Percentiles rank a stretch among this genome's conserved stretches.
Conservation (phyloP, 2,797 vertebrate genomes). For the Rallus crepitans region DNA sequence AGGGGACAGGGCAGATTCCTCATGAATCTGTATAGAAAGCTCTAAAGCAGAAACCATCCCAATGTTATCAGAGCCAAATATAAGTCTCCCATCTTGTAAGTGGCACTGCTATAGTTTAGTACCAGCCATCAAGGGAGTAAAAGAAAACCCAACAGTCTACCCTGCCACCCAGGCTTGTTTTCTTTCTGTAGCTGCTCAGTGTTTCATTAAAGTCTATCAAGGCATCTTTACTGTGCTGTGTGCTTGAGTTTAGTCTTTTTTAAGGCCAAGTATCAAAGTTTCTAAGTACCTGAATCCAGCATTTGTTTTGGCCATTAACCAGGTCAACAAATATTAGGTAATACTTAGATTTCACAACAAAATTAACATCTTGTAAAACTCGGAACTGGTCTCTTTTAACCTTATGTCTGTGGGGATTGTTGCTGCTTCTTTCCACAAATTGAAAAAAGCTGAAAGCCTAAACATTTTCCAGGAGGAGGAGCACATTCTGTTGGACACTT, state of each 20-base stretch:
- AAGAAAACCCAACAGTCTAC: neutral
- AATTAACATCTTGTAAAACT: neutral
- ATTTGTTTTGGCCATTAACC: neutral
- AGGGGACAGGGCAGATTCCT: neutral
- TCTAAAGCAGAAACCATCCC: neutral
- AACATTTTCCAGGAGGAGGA: neutral
- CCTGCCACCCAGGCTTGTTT: neutral
- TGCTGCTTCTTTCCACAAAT: neutral
- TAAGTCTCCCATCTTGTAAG: neutral
- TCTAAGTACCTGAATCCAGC: neutral
- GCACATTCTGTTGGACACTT: neutral
- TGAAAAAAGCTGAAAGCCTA: neutral
- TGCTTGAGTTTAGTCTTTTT: neutral
- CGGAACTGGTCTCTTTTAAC: neutral
- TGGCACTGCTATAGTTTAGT: neutral
- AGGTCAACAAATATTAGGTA: neutral
- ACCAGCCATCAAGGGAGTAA: neutral
- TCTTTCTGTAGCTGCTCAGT: neutral
- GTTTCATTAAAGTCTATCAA: neutral
- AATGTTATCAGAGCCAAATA: too few species aligned
- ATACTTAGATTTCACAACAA: neutral
- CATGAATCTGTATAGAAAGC: neutral
- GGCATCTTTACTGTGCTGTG: neutral
- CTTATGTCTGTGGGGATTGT: rapidly evolving
- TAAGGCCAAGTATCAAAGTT: neutral